These are phyloP conservation scores for Pristis pectinata DNA, from an alignment of 2,797 vertebrate genomes.

Conservation along the genomic window DNA sequence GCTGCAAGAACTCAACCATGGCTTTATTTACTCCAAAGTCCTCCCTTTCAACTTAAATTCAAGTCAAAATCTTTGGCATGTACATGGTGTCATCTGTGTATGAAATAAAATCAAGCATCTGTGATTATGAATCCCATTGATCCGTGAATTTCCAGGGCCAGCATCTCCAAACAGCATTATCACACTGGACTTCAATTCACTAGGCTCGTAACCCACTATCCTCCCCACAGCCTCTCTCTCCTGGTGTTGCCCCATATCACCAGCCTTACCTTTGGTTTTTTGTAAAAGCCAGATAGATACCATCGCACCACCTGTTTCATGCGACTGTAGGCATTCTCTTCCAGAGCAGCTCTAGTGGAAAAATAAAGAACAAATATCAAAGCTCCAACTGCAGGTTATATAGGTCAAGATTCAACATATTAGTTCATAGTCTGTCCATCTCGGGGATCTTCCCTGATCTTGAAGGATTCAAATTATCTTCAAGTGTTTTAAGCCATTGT, in stretches of 20 bases:
- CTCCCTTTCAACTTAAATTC: background rate
- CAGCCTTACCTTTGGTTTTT: slow-evolving; percentile 84
- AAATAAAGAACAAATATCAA: background rate
- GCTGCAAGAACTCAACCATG: background rate
- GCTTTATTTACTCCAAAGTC: background rate
- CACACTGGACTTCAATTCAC: background rate
- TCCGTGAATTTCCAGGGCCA: background rate
- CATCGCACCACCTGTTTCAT: slow-evolving; percentile 88
- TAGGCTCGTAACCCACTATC: background rate
- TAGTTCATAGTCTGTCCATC: background rate
- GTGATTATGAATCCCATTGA: background rate
- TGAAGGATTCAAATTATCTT: background rate
- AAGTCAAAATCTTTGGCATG: background rate
- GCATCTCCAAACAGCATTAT: background rate
- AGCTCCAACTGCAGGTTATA: background rate
- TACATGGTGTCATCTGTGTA: background rate
- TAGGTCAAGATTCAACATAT: background rate
- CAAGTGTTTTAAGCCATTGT: background rate
- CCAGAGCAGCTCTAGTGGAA: slow-evolving; percentile 66
- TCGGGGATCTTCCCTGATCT: background rate
- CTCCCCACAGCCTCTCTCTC: background rate
- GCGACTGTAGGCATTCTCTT: slow-evolving; percentile 77
- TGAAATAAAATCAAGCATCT: no score
- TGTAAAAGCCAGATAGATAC: slow-evolving; percentile 98
- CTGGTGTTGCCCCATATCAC: no score